Evolutionary conservation across 1,140 invertebrate species (phyloP), one percentile per base, ranked within the genome.

Genomic region (Drosophila ohnishii): DNA sequence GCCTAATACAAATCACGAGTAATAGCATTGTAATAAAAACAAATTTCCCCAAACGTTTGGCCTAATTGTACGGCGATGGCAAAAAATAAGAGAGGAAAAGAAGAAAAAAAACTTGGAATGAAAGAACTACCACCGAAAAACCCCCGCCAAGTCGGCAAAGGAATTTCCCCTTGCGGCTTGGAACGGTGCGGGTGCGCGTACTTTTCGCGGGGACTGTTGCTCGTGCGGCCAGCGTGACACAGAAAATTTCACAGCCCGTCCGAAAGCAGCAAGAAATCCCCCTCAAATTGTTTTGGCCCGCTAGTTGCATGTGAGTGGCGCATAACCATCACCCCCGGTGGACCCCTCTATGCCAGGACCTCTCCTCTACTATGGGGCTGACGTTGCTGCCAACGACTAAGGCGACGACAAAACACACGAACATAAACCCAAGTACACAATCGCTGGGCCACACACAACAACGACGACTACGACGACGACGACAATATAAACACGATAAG

Each of bases 11-110:
- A 76, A 69, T 75, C 75, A 74, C 66, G 63, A 73, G 62, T 86
- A 86, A 66, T 82, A 64, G 77, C 71, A 78, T 66, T 74, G 80
- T 83, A 88, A 88, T 88, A 83, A 88, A 87, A 87, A 74, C 75
- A 87, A 80, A 87, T 83, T 83, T 83, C 79, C 76, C 72, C 76
- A 78, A 88, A 80, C 69, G 78, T 77, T 87, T 87, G 79, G 50
- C 76, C 83, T 83, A 87, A 83, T 88, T 87, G 79, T 80, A 62
- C 55, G 58, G 65, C 58, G 64, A 72, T 60, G 44, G 45, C 35
- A 62, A 69, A 69, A 19, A 22, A 30, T 1, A 48, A 22, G 8
- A 11, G n/a, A 19, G 22, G 35, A 6, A 34, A 35, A 14, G 2
- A 3, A 0, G 1, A 2, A 5, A 35, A 35, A 53, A 53, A 55